phyloP scores from a whole-genome alignment of 2,888 invertebrate species.

The Phortica okadai region DNA sequence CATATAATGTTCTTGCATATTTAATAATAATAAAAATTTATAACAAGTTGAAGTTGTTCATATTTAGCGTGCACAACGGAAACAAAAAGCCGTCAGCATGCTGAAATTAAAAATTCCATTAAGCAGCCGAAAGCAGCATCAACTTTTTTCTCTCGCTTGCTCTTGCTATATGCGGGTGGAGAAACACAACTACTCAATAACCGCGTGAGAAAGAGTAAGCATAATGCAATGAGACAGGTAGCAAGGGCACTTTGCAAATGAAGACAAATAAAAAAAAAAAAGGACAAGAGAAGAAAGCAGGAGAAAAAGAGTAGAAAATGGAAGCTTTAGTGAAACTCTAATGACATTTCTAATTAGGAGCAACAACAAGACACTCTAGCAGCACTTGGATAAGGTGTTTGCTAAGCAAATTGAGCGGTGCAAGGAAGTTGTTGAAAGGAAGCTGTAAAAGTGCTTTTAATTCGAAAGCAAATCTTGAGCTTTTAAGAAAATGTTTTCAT shows the following conservation, averaged over 20 bases:
- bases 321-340: not conserved
- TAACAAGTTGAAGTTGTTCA: constrained; percentile 39
- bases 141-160: not conserved
- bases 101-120: constrained; percentile 64
- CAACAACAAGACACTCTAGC: not conserved
- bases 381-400: not conserved
- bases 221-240: not conserved
- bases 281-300: not conserved
- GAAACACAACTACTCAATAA: not conserved
- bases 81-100: constrained; percentile 27
- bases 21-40: constrained; percentile 54
- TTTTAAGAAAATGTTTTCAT: not conserved
- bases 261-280: not conserved
- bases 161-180: not conserved
- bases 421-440: not conserved
- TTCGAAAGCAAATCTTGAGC: no score
- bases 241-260: not conserved
- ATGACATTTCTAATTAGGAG: constrained; percentile 10
- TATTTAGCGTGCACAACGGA: constrained; percentile 29
- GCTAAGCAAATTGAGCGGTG: not conserved
- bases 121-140: constrained; percentile 38
- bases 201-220: not conserved
- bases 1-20: constrained; percentile 51
- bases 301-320: not conserved
- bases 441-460: no score